phyloP scores from a whole-genome alignment of 1,140 invertebrate species.

The Popillia japonica region DNA sequence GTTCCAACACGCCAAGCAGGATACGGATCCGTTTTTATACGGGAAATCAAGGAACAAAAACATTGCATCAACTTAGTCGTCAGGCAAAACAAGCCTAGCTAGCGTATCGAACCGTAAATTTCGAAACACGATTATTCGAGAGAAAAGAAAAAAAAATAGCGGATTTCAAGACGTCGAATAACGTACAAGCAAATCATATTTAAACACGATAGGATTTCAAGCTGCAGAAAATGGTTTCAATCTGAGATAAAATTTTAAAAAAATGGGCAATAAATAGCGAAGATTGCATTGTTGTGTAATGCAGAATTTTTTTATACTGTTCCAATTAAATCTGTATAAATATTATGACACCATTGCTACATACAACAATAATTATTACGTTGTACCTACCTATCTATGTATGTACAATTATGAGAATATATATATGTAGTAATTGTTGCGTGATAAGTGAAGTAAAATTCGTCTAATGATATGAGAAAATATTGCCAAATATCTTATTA shows the following conservation, averaged over 20 bases:
- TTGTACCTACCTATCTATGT: too few species aligned
- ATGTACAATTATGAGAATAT: too few species aligned
- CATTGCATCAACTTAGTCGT: constrained; percentile 21
- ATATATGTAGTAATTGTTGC: too few species aligned
- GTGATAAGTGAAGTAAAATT: too few species aligned
- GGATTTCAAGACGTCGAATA: neutral
- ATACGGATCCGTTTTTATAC: neutral
- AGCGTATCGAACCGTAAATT: neutral
- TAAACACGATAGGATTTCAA: neutral
- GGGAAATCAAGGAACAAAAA: constrained; percentile 9
- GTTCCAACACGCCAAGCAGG: neutral
- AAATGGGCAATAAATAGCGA: too few species aligned
- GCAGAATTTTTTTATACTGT: too few species aligned
- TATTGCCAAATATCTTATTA: too few species aligned
- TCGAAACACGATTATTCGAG: constrained; percentile 23
- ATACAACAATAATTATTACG: too few species aligned
- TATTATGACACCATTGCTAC: too few species aligned
- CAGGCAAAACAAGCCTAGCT: constrained; percentile 20
- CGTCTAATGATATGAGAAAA: too few species aligned
- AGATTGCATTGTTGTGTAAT: too few species aligned
- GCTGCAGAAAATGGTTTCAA: neutral
- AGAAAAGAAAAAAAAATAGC: constrained; percentile 30
- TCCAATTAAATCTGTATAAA: too few species aligned
- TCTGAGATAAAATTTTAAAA: neutral
- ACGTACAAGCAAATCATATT: neutral